Evolutionary conservation across 64 coral and sea anemone genomes (phyloP), one percentile per base, ranked within the genome.

Genomic region (Anthopleura sola): DNA sequence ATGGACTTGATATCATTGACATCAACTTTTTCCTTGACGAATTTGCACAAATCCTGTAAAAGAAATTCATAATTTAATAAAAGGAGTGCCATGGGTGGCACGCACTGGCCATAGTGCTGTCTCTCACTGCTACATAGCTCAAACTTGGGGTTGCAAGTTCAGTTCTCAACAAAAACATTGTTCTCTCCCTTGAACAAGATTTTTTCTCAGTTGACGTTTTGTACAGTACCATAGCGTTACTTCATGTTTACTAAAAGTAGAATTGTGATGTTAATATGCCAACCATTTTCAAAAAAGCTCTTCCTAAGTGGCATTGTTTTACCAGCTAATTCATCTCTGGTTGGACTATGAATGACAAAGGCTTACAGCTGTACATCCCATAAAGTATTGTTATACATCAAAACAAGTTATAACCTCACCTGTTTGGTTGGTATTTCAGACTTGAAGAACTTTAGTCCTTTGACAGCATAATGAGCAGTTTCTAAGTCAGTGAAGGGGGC

Each of bases 11-110:
- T 86, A 88, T 84, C 87, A 48, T 86, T 90, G 37, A 83, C 26
- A 58, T 99, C 93, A 66, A 99, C 80, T 81, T 94, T 99, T 34
- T 94, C 93, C 60, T 91, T 86, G 20, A 89, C 85, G 88, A 92
- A 94, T 81, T 90, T 99, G 89, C 92, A 99, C n/a, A 95, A 50
- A 91, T 99, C 87, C 93, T 99, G 74, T 13, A 26, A 69, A n/a
- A 58, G 33, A 80, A 87, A 78, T 17, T 53, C 78, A 79, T 21
- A n/a, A 79, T 37, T 62, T 8, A 26, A 62, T 28, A 26, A 26
- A 62, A 5, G n/a, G 9, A 9, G 2, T 62, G 58, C 5, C 11
- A 62, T 62, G 21, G n/a, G n/a, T 62, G 11, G 17, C 13, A 49
- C 40, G 12, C 18, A 44, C 40, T 44, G n/a, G 40, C 40, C 9